Evolutionary conservation across 2,113 vertebrate genomes (phyloP), one percentile per base, ranked within the genome.

Genomic region (Lates calcarifer): DNA sequence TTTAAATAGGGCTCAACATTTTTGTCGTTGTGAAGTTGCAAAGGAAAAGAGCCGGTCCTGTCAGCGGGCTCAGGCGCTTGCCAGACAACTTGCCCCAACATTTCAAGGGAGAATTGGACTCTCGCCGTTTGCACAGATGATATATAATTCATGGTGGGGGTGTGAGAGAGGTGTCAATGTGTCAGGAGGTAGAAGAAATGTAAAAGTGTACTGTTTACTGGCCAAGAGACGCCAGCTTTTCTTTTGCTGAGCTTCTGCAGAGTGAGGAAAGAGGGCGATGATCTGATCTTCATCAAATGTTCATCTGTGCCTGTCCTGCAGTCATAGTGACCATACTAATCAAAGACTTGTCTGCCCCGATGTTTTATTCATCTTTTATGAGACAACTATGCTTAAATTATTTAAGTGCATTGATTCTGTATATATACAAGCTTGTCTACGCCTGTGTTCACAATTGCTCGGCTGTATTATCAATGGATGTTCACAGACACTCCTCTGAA

Each of bases 151-250:
- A 96, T 95, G 89, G 78, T 79, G 77, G 72, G 92, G 92, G 93
- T 93, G 93, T 93, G 91, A 94, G 94, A 93, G 93, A 91, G 89
- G 93, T 95, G 94, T 95, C 95, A 95, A 95, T 85, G 92, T 94
- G 93, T 95, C 95, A 95, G 90, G 74, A 92, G 90, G 93, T 91
- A 89, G 94, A 92, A 93, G 90, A 94, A 94, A 93, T 94, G 87
- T 90, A 93, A 96, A 95, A 96, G 92, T 94, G 89, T 73, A 87
- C 92, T 96, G 94, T 95, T 96, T 95, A 95, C 93, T 95, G 93
- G 85, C 84, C 87, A 74, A 93, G 92, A 92, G 86, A 86, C 82
- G 77, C 87, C 51, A 33, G 89, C 81, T 91, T 91, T 88, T 84
- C 79, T 80, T 90, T 84, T 65, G 77, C 86, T 83, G 65, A 4